phyloP scores from a whole-genome alignment of 2,888 invertebrate species.

The Himalopsyche anomala region DNA sequence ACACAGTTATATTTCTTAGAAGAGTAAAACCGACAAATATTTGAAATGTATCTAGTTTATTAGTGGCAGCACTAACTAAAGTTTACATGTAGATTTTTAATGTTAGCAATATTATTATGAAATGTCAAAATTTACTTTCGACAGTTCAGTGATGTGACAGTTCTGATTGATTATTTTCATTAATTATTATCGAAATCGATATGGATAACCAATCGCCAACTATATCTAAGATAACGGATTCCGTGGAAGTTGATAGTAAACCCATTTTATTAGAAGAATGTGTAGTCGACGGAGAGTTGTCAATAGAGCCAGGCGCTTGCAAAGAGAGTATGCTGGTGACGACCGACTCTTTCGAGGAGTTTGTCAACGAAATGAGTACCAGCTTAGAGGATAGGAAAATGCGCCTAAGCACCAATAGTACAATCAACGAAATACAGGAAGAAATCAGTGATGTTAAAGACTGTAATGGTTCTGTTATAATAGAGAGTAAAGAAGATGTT shows the following conservation, averaged over 20 bases:
- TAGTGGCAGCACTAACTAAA: background rate
- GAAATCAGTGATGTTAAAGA: slow-evolving; percentile 68
- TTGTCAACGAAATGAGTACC: slow-evolving; percentile 81
- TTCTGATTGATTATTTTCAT: slow-evolving; percentile 12
- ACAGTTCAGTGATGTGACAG: slow-evolving; percentile 13
- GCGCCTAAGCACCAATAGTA: slow-evolving; percentile 73
- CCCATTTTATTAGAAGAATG: slow-evolving; percentile 10
- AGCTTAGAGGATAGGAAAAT: slow-evolving; percentile 78
- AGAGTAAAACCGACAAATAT: too few species aligned
- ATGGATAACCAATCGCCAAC: slow-evolving; percentile 10
- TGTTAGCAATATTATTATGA: background rate
- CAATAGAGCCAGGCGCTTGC: slow-evolving; percentile 78
- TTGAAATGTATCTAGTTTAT: too few species aligned
- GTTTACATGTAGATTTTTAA: background rate
- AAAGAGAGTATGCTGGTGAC: slow-evolving; percentile 83
- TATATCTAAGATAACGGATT: background rate
- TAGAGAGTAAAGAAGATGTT: slow-evolving; percentile 68
- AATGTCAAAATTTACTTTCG: slow-evolving; percentile 8
- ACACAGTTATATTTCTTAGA: too few species aligned
- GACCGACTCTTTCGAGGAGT: slow-evolving; percentile 83
- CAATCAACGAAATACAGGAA: slow-evolving; percentile 79
- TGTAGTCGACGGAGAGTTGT: slow-evolving; percentile 45
- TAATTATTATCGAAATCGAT: slow-evolving; percentile 2
- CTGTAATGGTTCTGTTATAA: slow-evolving; percentile 68
- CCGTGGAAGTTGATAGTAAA: background rate